Evolutionary conservation across 1,140 invertebrate genomes (phyloP), one percentile per base, ranked within the genome.

Genomic region (Euborellia annulipes): DNA sequence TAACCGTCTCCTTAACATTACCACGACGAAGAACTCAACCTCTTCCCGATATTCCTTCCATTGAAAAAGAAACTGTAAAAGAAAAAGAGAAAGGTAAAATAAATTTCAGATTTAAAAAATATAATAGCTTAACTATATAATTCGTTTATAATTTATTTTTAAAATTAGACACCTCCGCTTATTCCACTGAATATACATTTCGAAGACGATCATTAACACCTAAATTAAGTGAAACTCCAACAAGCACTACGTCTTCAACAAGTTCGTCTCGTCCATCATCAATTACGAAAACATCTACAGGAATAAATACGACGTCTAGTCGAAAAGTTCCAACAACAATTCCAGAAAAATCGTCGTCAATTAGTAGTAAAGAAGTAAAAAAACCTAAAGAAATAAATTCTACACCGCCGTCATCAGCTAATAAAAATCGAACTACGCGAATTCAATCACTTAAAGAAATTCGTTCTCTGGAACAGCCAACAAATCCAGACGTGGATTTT

Each of bases 1-100:
- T 76, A 50, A 60, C 62, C 27, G 64, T 80, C 46, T 78, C 69
- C 55, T 57, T 81, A 38, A 76, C 71, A 48, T 62, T 80, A 50
- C 76, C 78, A 14, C 69, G 70, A 53, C 60, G 73, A 48, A 67
- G 72, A 52, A 66, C 65, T 30, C 70, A 69, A 47, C 67, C 68
- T 18, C 62, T 43, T 34, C 32, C 41, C 45, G 20, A 42, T 7
- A n/a, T 37, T 14, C 14, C n/a, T 6, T 16, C 36, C 4, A n/a
- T 4, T 6, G 7, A 7, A 4, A n/a, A n/a, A 37, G 36, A 37
- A 16, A n/a, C n/a, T n/a, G n/a, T n/a, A 37, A 7, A n/a, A 18
- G 14, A 37, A 7, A 16, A n/a, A 37, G n/a, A 18, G n/a, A 16
- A 18, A 42, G 41, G 71, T 21, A 63, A 67, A 48, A 59, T 51